Evolutionary conservation across 2,113 vertebrate species (phyloP).

Genomic region (Dicaeum eximium): DNA sequence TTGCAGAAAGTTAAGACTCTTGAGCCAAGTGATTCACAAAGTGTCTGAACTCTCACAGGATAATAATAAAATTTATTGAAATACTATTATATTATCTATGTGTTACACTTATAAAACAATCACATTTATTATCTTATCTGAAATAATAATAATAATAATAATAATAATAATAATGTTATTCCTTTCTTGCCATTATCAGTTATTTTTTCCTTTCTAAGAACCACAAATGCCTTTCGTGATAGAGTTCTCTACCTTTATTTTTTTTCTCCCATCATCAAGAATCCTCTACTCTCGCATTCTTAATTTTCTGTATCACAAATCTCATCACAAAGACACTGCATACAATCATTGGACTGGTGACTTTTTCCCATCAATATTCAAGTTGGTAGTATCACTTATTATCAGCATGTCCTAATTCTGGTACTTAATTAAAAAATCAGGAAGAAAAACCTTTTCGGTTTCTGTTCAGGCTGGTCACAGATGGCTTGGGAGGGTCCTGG

Average conservation of each 20-base stretch:
- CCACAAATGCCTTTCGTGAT: background rate
- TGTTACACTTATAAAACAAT: background rate
- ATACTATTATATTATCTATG: background rate
- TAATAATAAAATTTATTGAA: background rate
- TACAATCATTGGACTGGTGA: background rate
- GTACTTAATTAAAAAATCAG: background rate
- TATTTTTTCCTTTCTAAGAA: background rate
- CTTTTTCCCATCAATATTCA: background rate
- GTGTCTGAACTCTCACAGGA: background rate
- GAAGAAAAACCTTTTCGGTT: accelerated
- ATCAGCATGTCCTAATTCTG: background rate
- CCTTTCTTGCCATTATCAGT: background rate
- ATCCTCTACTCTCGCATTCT: background rate
- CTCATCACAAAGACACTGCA: background rate
- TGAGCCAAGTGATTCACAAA: background rate
- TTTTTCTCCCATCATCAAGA: background rate
- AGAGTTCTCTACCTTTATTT: background rate
- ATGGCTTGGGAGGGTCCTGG: background rate
- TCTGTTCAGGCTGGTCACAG: background rate
- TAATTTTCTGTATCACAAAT: background rate
- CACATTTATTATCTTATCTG: background rate
- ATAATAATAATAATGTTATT: background rate
- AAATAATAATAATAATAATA: background rate
- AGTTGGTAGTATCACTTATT: background rate
- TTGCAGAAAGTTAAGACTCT: background rate